Percentiles rank a stretch among this genome's conserved stretches.
Conservation (phyloP, 2,113 vertebrate species). For the Saccopteryx leptura region DNA sequence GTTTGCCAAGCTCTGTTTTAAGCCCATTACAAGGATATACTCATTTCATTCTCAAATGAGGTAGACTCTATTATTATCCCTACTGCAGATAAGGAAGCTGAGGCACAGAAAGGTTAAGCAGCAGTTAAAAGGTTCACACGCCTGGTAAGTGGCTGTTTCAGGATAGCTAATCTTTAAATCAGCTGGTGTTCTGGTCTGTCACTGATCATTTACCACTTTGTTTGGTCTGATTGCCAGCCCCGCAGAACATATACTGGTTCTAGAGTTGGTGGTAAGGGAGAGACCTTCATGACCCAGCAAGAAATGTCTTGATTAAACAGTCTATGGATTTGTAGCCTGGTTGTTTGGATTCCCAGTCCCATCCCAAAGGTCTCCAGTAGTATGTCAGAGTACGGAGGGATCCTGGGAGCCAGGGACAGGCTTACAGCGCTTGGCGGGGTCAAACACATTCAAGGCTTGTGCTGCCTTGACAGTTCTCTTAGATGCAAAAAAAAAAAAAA, state of each 20-base stretch:
- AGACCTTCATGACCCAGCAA: background rate
- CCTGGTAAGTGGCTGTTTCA: background rate
- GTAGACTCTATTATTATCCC: background rate
- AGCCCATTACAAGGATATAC: background rate
- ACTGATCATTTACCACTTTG: background rate
- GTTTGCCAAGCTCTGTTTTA: background rate
- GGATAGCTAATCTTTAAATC: background rate
- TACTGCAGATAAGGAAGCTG: background rate
- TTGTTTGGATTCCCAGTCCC: background rate
- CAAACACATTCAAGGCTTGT: too few species aligned
- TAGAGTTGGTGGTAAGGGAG: background rate
- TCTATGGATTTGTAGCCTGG: background rate
- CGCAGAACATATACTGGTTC: background rate
- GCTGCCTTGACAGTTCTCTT: too few species aligned
- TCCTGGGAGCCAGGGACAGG: background rate
- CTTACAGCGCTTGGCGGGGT: too few species aligned
- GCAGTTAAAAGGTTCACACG: background rate
- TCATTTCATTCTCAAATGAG: background rate
- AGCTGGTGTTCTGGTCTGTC: background rate
- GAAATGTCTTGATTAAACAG: background rate
- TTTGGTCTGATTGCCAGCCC: background rate
- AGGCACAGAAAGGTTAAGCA: background rate
- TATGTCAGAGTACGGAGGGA: background rate
- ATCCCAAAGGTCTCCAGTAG: background rate
- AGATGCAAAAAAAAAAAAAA: too few species aligned